Evolutionary conservation across 64 coral and sea anemone genomes (phyloP).

Genomic region (Trachythela sp.): DNA sequence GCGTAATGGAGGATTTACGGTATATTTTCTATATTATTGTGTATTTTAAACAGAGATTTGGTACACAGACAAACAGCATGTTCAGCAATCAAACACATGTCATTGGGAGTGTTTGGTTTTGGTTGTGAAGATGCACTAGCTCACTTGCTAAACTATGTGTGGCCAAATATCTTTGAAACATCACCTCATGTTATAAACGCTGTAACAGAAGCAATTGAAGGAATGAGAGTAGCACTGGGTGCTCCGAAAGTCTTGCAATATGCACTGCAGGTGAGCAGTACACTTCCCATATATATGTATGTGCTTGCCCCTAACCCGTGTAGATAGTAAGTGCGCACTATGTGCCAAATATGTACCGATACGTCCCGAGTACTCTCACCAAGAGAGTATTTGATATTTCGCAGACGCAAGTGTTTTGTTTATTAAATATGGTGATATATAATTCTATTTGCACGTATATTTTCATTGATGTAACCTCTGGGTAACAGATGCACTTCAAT

Average conservation of each 20-base stretch:
- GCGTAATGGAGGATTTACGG: too few relatives aligned
- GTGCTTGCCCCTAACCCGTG: too few relatives aligned
- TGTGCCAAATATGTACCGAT: too few relatives aligned
- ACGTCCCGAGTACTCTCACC: too few relatives aligned
- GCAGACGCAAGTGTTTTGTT: too few relatives aligned
- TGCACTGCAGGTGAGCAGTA: conserved; percentile 83
- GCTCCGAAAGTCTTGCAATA: conserved; percentile 82
- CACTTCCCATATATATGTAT: too few relatives aligned
- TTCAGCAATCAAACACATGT: conserved; percentile 97
- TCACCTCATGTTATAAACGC: conserved; percentile 97
- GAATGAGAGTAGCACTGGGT: conserved; percentile 83
- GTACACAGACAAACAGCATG: conserved; percentile 96
- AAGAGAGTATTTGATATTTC: too few relatives aligned
- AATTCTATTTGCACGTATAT: too few relatives aligned
- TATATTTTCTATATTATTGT: neutral
- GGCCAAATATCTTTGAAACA: conserved; percentile 99
- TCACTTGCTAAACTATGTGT: conserved; percentile 92
- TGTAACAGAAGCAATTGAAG: conserved; percentile 89
- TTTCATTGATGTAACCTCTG: too few relatives aligned
- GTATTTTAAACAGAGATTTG: conserved; percentile 57
- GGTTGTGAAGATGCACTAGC: conserved; percentile 95
- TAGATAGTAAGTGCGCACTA: too few relatives aligned
- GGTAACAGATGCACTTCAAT: too few relatives aligned
- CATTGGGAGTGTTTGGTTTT: conserved; percentile 90
- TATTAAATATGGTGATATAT: too few relatives aligned